A percentile compares a stretch with the other conserved stretches of the same genome.
phyloP scores from a whole-genome alignment of 2,888 invertebrate genomes.

The Ethmia dodecea region DNA sequence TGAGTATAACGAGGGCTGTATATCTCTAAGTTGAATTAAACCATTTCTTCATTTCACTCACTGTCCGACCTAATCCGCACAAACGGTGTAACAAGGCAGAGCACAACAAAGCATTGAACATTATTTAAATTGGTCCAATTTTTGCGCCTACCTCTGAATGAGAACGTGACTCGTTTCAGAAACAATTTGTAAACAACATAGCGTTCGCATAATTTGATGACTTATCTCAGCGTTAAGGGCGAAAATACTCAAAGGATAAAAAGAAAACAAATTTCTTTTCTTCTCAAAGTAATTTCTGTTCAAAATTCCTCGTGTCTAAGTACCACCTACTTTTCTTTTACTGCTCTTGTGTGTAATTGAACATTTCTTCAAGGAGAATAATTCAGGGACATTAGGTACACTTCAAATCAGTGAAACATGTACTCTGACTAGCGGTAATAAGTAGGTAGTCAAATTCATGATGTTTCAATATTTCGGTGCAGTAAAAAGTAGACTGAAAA shows the following conservation, averaged over 20 bases:
- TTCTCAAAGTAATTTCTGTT: constrained; percentile 9
- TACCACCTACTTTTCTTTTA: constrained; percentile 3
- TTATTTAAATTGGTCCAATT: constrained; percentile 48
- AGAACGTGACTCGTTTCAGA: constrained; percentile 48
- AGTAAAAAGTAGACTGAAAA: too few relatives aligned
- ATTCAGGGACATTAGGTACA: too few relatives aligned
- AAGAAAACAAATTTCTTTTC: constrained; percentile 31
- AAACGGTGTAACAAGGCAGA: constrained; percentile 20
- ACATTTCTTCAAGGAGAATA: too few relatives aligned
- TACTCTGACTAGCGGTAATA: too few relatives aligned
- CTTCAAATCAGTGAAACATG: too few relatives aligned
- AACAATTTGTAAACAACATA: constrained; percentile 55
- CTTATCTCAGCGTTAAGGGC: constrained; percentile 44
- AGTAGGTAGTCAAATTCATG: too few relatives aligned
- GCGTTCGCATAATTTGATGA: constrained; percentile 54
- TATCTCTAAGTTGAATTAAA: too few relatives aligned
- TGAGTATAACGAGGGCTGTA: too few relatives aligned
- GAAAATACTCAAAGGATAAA: constrained; percentile 37
- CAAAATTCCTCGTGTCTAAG: constrained; percentile 8
- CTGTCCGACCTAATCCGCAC: constrained; percentile 23
- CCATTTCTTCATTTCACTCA: constrained; percentile 6
- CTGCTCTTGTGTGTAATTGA: background rate
- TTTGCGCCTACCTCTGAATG: constrained; percentile 39
- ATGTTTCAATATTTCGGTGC: too few relatives aligned
- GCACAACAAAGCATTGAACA: constrained; percentile 27